Evolutionary conservation across 2,888 invertebrate species (phyloP).

Genomic region (Melieria omissa): DNA sequence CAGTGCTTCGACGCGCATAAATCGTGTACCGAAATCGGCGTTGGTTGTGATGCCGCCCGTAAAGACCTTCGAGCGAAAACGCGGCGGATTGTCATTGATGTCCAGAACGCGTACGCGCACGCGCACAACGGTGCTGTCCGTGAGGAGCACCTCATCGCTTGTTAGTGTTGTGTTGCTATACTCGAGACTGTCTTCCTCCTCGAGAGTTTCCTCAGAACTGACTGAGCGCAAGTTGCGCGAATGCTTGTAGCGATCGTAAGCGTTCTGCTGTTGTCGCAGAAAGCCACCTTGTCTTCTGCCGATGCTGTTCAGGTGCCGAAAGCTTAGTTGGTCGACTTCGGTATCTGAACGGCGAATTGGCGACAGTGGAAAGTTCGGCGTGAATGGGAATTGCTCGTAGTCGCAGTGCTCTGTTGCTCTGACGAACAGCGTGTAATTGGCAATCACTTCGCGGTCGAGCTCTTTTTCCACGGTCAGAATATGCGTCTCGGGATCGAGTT

Average conservation of each 20-base stretch:
- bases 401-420: constrained; percentile 88
- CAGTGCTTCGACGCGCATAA: constrained; percentile 84
- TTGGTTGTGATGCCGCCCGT: constrained; percentile 95
- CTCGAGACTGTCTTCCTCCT: not conserved
- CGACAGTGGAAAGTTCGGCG: constrained; percentile 21
- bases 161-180: constrained; percentile 5
- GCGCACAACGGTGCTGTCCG: constrained; percentile 77
- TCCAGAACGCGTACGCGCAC: constrained; percentile 81
- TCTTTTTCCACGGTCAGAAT: constrained; percentile 68
- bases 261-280: constrained; percentile 34
- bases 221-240: constrained; percentile 51
- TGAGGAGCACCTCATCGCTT: constrained; percentile 50
- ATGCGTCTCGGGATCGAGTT: constrained; percentile 79
- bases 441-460: constrained; percentile 79
- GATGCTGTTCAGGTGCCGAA: constrained; percentile 39
- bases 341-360: constrained; percentile 46
- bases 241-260: constrained; percentile 56
- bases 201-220: constrained; percentile 11
- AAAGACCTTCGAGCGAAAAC: constrained; percentile 82
- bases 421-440: constrained; percentile 77
- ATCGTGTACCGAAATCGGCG: constrained; percentile 88
- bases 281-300: constrained; percentile 43
- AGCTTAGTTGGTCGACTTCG: constrained; percentile 30
- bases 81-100: constrained; percentile 91
- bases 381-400: constrained; percentile 48